Percentiles rank a stretch among this genome's conserved stretches.
phyloP scores from a whole-genome alignment of 2,113 vertebrate species.

The Hippocampus mohnikei region DNA sequence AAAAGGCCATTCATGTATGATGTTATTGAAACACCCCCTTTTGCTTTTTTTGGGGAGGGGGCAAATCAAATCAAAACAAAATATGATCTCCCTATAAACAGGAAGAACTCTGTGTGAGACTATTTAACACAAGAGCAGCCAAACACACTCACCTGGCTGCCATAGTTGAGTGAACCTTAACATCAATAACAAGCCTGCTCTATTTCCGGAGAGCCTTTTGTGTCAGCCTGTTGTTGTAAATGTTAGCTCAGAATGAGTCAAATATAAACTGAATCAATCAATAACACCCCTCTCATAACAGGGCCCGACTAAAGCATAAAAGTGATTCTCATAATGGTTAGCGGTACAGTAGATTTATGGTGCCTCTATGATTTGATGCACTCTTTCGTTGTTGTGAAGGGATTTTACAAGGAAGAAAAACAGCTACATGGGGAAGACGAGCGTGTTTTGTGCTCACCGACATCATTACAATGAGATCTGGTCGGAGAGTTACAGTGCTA shows the following conservation, averaged over 20 bases:
- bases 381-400: slow-evolving; percentile 22
- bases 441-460: slow-evolving; percentile 33
- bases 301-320: slow-evolving; percentile 23
- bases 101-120: not conserved
- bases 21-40: not conserved
- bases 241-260: slow-evolving; percentile 27
- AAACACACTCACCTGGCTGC: slow-evolving; percentile 22
- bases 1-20: not conserved
- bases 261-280: slow-evolving; percentile 61
- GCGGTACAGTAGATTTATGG: slow-evolving; percentile 27
- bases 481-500: slow-evolving; percentile 21
- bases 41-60: too few species aligned
- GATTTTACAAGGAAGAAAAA: slow-evolving; percentile 17
- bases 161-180: slow-evolving; percentile 23
- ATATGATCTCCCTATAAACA: not conserved
- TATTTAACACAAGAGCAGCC: slow-evolving; percentile 13
- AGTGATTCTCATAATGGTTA: slow-evolving; percentile 39
- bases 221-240: slow-evolving; percentile 31
- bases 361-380: slow-evolving; percentile 16
- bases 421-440: slow-evolving; percentile 21
- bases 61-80: not conserved
- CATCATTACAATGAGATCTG: slow-evolving; percentile 20
- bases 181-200: slow-evolving; percentile 21
- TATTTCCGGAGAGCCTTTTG: slow-evolving; percentile 45
- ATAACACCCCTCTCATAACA: slow-evolving; percentile 32